Evolutionary conservation across 2,888 invertebrate species (phyloP), one percentile per base, ranked within the genome.

Genomic region (Drosophila pseudotakahashii): DNA sequence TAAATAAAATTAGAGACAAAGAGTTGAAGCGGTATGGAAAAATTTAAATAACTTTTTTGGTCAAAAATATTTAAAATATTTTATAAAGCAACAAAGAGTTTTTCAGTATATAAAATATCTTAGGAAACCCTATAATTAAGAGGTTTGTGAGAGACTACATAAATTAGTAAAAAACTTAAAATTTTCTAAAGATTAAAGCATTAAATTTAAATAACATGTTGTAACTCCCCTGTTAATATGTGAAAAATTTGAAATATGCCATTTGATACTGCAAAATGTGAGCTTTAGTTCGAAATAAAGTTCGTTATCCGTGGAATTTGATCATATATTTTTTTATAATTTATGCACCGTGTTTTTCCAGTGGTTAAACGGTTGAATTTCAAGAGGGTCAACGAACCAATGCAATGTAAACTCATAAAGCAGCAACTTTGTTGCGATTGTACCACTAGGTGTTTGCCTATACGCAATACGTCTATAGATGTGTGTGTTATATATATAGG

Each of bases 321-420:
- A 4, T 30, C 14, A 6, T 36, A 0, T 19, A n/a, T 19, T 19
- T 19, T 19, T 19, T 19, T 19, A 19, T 19, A 19, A 19, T 19
- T 2, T 19, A 16, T 9, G 0, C 30, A 9, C 11, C 19, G 11
- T 41, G 39, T 32, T 59, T 55, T 59, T 54, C 11, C 55, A 59
- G 9, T 55, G 58, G 39, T 30, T 58, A 58, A 45, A 58, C 54
- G 58, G 13, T 4, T 39, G 52, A 52, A 32, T 54, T 58, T 54
- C 32, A 19, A 30, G 57, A 7, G 50, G 74, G 57, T 67, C 63
- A 76, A 77, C 54, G 68, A 63, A 73, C 80, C 47, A 37, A 54
- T 51, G 70, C 41, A 55, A 37, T 69, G 37, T 36, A 73, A 85
- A 81, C 74, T 81, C 82, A 81, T 80, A 85, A 81, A 71, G 79